These are phyloP conservation scores for Microchrysa polita DNA, from an alignment of 2,888 invertebrate species.

Conservation along the genomic window DNA sequence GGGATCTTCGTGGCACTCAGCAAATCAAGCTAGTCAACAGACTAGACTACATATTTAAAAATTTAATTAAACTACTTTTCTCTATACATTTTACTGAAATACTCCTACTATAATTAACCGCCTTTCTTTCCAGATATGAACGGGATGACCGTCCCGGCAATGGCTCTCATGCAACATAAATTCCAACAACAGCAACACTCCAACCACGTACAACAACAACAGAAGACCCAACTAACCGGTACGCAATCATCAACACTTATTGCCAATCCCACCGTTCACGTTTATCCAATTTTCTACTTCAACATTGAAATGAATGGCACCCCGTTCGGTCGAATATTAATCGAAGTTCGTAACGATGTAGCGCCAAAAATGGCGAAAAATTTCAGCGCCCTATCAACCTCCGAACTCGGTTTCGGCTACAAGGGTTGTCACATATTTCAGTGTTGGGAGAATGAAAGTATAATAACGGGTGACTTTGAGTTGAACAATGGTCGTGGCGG, in stretches of 20 bases:
- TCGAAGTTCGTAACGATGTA: constrained; percentile 80
- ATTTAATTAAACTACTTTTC: too few relatives aligned
- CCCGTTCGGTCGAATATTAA: constrained; percentile 76
- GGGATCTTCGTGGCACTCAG: too few relatives aligned
- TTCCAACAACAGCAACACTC: constrained; percentile 51
- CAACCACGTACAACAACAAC: constrained; percentile 52
- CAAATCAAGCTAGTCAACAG: too few relatives aligned
- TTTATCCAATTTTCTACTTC: constrained; percentile 79
- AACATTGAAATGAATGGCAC: constrained; percentile 79
- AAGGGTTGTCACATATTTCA: constrained; percentile 84
- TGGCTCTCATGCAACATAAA: constrained; percentile 52
- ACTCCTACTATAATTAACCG: too few relatives aligned
- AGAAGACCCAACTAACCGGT: constrained; percentile 49
- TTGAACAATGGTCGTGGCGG: constrained; percentile 84
- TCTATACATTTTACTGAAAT: too few relatives aligned
- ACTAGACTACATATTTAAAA: too few relatives aligned
- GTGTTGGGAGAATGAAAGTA: constrained; percentile 84
- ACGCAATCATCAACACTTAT: constrained; percentile 59
- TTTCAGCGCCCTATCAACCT: constrained; percentile 76
- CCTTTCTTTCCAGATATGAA: constrained; percentile 50
- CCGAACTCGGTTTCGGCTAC: constrained; percentile 79
- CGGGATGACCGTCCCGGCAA: constrained; percentile 49
- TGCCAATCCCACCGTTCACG: constrained; percentile 67
- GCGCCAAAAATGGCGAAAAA: constrained; percentile 86
- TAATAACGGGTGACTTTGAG: constrained; percentile 84